These are phyloP conservation scores for Argopecten irradians DNA, from an alignment of 1,140 invertebrate species.

Conservation along the genomic window DNA sequence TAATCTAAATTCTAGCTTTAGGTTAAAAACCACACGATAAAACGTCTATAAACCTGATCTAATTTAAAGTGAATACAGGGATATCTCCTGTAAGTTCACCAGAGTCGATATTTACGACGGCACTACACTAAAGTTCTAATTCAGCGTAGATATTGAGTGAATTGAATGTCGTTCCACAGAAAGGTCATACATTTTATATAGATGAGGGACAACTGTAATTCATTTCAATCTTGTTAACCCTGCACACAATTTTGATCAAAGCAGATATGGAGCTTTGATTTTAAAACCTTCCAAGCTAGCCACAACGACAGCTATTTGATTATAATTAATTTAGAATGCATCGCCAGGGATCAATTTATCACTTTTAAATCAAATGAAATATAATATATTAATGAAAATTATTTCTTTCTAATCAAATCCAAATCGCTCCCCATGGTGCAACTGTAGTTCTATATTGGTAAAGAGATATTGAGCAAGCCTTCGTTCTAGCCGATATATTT, in stretches of 20 bases:
- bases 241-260: background rate
- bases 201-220: background rate
- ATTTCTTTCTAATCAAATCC: background rate
- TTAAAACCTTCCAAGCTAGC: background rate
- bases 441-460: background rate
- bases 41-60: background rate
- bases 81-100: background rate
- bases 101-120: background rate
- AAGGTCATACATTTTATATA: background rate
- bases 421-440: background rate
- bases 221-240: background rate
- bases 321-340: background rate
- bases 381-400: background rate
- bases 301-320: background rate
- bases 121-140: background rate
- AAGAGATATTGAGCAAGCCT: too few relatives aligned
- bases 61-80: background rate
- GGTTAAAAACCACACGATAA: background rate
- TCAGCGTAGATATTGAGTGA: background rate
- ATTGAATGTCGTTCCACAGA: background rate
- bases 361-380: background rate
- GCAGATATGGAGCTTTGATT: conserved; percentile 3
- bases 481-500: too few relatives aligned
- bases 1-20: background rate
- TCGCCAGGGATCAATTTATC: background rate